phyloP scores from a whole-genome alignment of 2,797 vertebrate genomes.

The Esox lucius region DNA sequence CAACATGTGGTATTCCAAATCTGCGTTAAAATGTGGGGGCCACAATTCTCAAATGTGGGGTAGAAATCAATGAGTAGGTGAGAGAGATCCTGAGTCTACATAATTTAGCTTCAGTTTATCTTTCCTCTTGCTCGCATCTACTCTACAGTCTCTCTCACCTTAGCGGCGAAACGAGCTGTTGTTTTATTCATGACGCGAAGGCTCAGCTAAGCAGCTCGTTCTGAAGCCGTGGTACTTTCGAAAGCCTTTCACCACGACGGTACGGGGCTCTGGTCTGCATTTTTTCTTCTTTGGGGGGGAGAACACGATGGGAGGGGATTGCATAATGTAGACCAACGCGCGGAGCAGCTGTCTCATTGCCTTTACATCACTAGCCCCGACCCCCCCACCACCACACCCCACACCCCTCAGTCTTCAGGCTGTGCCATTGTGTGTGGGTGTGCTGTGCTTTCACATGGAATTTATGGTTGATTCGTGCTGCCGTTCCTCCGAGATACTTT shows the following conservation, averaged over 20 bases:
- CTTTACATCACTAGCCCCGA: conserved; percentile 50
- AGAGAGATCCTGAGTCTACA: conserved; percentile 20
- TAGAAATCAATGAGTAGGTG: conserved; percentile 26
- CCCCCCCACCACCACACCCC: conserved; percentile 22
- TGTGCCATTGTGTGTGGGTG: conserved; percentile 34
- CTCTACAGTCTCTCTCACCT: conserved; percentile 18
- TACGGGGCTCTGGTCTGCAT: not conserved
- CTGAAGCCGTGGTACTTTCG: not conserved
- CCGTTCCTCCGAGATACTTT: not conserved
- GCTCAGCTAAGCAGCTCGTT: conserved; percentile 21
- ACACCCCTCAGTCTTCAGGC: conserved; percentile 39
- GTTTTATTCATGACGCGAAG: conserved; percentile 45
- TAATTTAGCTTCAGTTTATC: conserved; percentile 6
- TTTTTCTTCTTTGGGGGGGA: not conserved
- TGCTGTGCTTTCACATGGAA: conserved; percentile 62
- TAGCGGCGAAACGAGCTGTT: conserved; percentile 31
- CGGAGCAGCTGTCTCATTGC: conserved; percentile 44
- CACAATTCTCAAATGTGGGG: conserved; percentile 20
- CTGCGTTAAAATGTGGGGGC: not conserved
- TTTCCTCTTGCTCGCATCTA: conserved; percentile 6
- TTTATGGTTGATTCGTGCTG: conserved; percentile 44
- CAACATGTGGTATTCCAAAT: not conserved
- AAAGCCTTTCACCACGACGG: not conserved
- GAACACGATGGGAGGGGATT: conserved; percentile 24
- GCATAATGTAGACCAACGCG: conserved; percentile 21